Base-by-base conservation (phyloP, 2,797 vertebrate genomes). In the Argya squamiceps region DNA sequence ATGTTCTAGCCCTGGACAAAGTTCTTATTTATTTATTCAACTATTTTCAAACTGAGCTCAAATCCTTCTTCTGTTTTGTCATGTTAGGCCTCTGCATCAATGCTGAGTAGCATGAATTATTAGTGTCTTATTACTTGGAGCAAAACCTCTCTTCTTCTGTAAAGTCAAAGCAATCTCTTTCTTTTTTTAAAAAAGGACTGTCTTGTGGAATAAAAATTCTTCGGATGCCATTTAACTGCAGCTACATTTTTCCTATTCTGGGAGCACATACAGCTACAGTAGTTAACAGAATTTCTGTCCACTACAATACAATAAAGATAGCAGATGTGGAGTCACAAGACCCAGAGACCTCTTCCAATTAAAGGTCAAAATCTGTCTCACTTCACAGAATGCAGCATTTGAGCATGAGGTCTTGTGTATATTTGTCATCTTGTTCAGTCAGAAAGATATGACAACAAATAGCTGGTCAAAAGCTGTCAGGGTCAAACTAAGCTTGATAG, bases 381-480 rank as follows among this genome's bases (percentile, higher is more conserved):
- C 85, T 89, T 94, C 92, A 94, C 92, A 93, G 94, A 96, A 96
- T 30, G 69, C 70, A 76, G 80, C 79, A 88, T 96, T 95, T 95
- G 92, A 92, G 91, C 76, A 3, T 89, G 88, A 84, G 69, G 84
- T 69, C 94, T 92, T 95, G 87, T 92, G 85, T 96, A 50, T 94
- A 96, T 96, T 97, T 97, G 94, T 96, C 95, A 97, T 93, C 91
- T 93, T 96, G 91, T 92, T 97, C 97, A 96, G 69, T 86, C 84
- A 92, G 87, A 82, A 94, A 97, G 95, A 97, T 96, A 97, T 96
- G 96, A 96, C 93, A 97, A 97, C 89, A 96, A 97, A 96, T 97
- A 97, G 91, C 92, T 96, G 92, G 91, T 95, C 95, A 91, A 95
- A 94, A 93, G 86, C 91, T 95, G 87, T 90, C 92, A 96, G 97